Base-by-base conservation (phyloP, 2,797 vertebrate genomes). In the Parauchenoglanis ngamensis region DNA sequence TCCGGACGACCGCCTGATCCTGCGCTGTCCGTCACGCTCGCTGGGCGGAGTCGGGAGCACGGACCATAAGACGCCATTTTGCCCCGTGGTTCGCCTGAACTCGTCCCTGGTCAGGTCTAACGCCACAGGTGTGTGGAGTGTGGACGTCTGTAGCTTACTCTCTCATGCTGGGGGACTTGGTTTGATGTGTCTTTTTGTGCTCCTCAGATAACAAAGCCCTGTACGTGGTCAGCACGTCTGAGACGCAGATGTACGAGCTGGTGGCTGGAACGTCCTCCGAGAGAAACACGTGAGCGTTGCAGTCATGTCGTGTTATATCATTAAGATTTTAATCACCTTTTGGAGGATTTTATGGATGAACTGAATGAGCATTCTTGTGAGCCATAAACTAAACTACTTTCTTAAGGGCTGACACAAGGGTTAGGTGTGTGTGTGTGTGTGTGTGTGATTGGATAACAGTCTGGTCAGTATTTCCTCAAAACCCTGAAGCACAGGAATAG, bases 221-320 rank as follows among this genome's bases (percentile, higher is more conserved):
- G 59, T 99, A 99, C 89, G 94, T 98, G 91, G 97, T 99, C 94
- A 98, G 98, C 95, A 96, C 98, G 0, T 98, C 97, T 0, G 97
- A 99, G n/a, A 96, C 96, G 0, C 98, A 98, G 92, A 99, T 99
- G 92, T 99, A 99, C 0, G 98, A 99, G 89, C 94, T 99, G 92
- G 97, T 97, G 72, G 98, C 98, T 0, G 92, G 95, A 83, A 97
- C 97, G 0, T 92, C 95, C 0, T 97, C 96, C 0, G 98, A 99
- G 92, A 99, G 97, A 79, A 98, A 97, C 95, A 96, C 88, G 98
- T 99, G 88, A 93, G 56, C 56, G 19, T 57, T 57, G 6, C 25
- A 17, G 35, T 35, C 35, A 35, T 35, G 61, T 11, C 23, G 0
- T 49, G 5, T 13, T 57, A 57, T 57, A 35, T 70, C 10, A 44